Evolutionary conservation across 2,888 invertebrate species (phyloP).

Genomic region (Hyposoter dolosus): DNA sequence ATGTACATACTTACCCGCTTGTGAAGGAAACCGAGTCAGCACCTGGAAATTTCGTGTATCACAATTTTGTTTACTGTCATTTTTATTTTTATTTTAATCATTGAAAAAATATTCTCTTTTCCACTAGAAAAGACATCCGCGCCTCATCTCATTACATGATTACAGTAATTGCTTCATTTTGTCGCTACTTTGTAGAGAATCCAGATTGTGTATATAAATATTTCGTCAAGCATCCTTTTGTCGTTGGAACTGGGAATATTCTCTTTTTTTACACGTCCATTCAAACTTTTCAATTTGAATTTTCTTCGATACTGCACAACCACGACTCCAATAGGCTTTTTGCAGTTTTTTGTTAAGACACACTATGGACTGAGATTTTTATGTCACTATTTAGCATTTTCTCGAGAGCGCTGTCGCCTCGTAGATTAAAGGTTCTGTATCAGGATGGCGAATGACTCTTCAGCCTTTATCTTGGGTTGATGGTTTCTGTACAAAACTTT

Average conservation of each 20-base stretch:
- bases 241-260: neutral
- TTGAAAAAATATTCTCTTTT: neutral
- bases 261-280: neutral
- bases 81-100: neutral
- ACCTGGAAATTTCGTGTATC: neutral
- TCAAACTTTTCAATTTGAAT: too few relatives aligned
- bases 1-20: neutral
- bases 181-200: neutral
- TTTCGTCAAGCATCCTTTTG: neutral
- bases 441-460: neutral
- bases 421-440: neutral
- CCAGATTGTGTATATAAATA: neutral
- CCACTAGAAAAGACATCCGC: neutral
- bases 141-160: neutral
- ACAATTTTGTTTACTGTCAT: neutral
- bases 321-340: neutral
- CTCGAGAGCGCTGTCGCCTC: neutral
- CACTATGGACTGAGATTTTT: too few relatives aligned
- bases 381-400: too few relatives aligned
- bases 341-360: neutral
- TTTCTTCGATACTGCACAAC: too few relatives aligned
- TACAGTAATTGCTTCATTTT: neutral
- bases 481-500: neutral
- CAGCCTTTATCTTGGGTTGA: neutral
- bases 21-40: neutral